Conservation (phyloP, 2,113 vertebrate species). For the Melanostigma gelatinosum region DNA sequence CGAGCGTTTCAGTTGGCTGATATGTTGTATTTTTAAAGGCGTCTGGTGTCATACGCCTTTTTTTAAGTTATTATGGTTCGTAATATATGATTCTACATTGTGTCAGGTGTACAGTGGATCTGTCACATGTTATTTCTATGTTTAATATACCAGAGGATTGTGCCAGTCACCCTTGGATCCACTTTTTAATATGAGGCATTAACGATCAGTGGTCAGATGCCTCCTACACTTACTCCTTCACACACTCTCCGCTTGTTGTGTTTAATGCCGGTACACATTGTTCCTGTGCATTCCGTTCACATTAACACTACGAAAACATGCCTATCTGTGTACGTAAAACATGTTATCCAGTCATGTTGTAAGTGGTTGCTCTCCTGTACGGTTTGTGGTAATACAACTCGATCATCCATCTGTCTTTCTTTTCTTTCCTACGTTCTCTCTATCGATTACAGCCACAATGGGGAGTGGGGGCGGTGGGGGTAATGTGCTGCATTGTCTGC, state of each 20-base stretch:
- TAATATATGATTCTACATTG: constrained; percentile 59
- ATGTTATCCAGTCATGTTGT: constrained; percentile 54
- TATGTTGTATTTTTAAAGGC: constrained; percentile 70
- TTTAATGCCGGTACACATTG: constrained; percentile 18
- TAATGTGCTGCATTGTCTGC: constrained; percentile 33
- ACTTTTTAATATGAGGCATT: constrained; percentile 31
- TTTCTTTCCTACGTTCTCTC: constrained; percentile 35
- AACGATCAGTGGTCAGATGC: constrained; percentile 24
- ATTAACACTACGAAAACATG: constrained; percentile 39
- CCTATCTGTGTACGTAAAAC: constrained; percentile 40
- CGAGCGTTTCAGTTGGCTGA: constrained; percentile 52
- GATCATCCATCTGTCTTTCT: constrained; percentile 27
- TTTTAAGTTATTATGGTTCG: constrained; percentile 80
- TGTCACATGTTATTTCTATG: constrained; percentile 52
- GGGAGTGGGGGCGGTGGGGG: constrained; percentile 16
- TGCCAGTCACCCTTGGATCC: constrained; percentile 43
- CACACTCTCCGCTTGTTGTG: constrained; percentile 30
- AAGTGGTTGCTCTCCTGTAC: constrained; percentile 50
- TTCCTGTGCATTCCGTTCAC: constrained; percentile 44
- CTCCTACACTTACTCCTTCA: constrained; percentile 54
- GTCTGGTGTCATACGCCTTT: constrained; percentile 55
- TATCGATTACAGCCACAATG: constrained; percentile 30
- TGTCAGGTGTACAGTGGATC: constrained; percentile 60
- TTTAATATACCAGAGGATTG: constrained; percentile 33
- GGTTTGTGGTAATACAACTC: constrained; percentile 53